These are phyloP conservation scores for Osmoderma eremita DNA, from an alignment of 2,888 invertebrate genomes.

Conservation along the genomic window DNA sequence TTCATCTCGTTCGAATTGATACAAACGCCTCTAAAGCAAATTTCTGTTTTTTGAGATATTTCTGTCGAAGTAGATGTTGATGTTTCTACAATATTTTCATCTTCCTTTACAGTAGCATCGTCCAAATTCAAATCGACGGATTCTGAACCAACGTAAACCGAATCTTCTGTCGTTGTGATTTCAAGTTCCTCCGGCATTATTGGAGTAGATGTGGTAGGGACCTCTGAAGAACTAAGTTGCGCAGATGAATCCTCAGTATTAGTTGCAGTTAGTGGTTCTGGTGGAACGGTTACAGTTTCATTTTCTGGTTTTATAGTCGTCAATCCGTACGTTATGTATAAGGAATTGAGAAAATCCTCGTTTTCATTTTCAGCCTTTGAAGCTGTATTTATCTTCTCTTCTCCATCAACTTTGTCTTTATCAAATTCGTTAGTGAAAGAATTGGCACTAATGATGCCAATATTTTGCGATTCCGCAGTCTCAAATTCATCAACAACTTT, in stretches of 20 bases:
- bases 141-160: background rate
- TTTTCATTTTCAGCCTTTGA: background rate
- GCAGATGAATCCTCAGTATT: background rate
- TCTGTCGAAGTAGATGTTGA: conserved; percentile 86
- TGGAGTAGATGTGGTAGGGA: conserved; percentile 40
- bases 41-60: conserved; percentile 87
- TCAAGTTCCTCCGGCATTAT: conserved; percentile 34
- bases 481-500: conserved; percentile 72
- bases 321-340: conserved; percentile 62
- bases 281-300: conserved; percentile 36
- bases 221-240: conserved; percentile 1
- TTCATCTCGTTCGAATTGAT: conserved; percentile 69
- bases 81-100: conserved; percentile 72
- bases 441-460: conserved; percentile 62
- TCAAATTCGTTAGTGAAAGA: conserved; percentile 52
- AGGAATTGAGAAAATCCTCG: conserved; percentile 50
- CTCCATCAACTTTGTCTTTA: conserved; percentile 56
- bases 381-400: conserved; percentile 12
- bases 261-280: conserved; percentile 1
- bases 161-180: conserved; percentile 38
- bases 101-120: conserved; percentile 64
- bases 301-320: conserved; percentile 19
- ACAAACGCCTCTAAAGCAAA: conserved; percentile 87
- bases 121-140: conserved; percentile 36
- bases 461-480: conserved; percentile 82